These are phyloP conservation scores for Cryptocheilus praepositus DNA, from an alignment of 2,888 invertebrate genomes.

Conservation along the genomic window DNA sequence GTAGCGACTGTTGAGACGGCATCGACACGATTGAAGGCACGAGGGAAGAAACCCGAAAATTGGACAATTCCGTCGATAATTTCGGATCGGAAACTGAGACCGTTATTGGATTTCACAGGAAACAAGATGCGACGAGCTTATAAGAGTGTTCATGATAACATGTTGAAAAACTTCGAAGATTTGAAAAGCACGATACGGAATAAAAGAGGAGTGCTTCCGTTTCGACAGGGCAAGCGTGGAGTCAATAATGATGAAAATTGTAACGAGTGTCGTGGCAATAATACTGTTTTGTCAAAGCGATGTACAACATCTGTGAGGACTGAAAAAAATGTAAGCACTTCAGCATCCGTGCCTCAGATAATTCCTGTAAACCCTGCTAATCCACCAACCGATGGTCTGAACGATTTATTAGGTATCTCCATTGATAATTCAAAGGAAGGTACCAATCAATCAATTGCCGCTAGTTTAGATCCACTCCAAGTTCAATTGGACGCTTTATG, in stretches of 20 bases:
- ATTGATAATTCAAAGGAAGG: background rate
- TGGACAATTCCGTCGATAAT: slow-evolving; percentile 33
- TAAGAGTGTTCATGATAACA: no score
- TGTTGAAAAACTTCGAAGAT: background rate
- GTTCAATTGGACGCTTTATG: no score
- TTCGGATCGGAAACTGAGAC: slow-evolving; percentile 33
- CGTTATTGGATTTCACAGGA: slow-evolving; percentile 27
- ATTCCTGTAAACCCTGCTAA: background rate
- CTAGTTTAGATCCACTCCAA: no score
- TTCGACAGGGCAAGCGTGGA: no score
- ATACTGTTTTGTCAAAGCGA: background rate
- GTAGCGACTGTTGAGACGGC: no score
- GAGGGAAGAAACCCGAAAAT: slow-evolving; percentile 25
- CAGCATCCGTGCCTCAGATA: background rate
- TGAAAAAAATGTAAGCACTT: background rate
- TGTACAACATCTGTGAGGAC: background rate
- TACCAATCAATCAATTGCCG: no score
- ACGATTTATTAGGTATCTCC: background rate
- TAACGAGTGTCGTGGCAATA: no score
- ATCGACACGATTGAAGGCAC: background rate
- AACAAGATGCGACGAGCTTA: no score
- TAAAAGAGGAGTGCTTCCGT: background rate
- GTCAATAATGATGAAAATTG: no score
- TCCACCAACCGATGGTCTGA: background rate
- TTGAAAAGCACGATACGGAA: slow-evolving; percentile 7